phyloP scores from a whole-genome alignment of 2,888 invertebrate species.

The Diplolepis rosae region DNA sequence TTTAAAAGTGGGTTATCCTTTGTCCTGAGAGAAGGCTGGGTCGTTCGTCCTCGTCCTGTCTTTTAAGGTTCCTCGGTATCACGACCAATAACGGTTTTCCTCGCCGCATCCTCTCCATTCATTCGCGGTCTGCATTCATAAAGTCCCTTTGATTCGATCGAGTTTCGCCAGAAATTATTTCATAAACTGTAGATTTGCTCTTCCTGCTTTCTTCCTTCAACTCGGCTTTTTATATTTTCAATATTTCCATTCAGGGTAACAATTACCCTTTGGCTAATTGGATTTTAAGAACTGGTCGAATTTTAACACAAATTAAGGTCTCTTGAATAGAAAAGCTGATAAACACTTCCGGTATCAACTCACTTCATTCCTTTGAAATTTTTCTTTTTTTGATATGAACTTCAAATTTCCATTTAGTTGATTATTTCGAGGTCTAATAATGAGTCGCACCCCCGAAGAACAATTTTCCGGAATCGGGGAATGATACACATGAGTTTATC shows the following conservation, averaged over 20 bases:
- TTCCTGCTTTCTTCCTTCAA: neutral
- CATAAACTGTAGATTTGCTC: slow-evolving; percentile 2
- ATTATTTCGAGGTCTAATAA: neutral
- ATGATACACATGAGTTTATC: neutral
- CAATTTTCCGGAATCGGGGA: neutral
- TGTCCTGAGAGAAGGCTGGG: slow-evolving; percentile 34
- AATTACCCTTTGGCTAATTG: no score
- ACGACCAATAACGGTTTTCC: slow-evolving; percentile 32
- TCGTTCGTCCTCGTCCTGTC: slow-evolving; percentile 32
- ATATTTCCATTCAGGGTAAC: neutral
- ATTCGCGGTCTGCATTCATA: slow-evolving; percentile 9
- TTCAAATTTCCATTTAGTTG: no score
- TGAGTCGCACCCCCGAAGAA: neutral
- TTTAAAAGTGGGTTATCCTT: slow-evolving; percentile 46
- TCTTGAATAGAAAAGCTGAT: no score
- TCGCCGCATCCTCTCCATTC: slow-evolving; percentile 29
- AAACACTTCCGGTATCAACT: neutral
- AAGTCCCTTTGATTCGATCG: neutral
- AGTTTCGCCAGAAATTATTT: slow-evolving; percentile 6
- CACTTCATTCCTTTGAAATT: neutral
- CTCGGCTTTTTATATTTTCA: neutral
- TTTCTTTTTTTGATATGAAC: neutral
- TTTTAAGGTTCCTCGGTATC: slow-evolving; percentile 42
- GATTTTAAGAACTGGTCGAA: no score
- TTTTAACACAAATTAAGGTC: no score